A percentile compares a stretch with the other conserved stretches of the same genome.
Conservation (phyloP, 2,888 invertebrate species). For the Euzophera pinguis region DNA sequence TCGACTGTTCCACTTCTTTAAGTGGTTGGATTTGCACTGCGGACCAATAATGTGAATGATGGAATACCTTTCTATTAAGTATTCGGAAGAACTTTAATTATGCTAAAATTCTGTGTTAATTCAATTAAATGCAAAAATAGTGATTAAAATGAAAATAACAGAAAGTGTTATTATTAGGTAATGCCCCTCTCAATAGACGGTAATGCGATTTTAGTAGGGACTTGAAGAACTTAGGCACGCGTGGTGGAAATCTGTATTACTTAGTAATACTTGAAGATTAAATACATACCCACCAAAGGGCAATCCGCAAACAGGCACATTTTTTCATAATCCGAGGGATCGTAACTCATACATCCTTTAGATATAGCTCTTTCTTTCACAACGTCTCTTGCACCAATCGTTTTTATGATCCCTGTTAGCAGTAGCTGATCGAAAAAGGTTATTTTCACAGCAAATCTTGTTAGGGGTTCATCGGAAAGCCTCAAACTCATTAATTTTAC, state of each 20-base stretch:
- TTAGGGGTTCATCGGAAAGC: slow-evolving; percentile 37
- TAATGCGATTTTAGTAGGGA: too few species aligned
- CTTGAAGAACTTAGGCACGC: too few species aligned
- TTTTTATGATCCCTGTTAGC: slow-evolving; percentile 37
- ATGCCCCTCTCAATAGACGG: too few species aligned
- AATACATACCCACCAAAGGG: slow-evolving; percentile 54
- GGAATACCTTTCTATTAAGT: too few species aligned
- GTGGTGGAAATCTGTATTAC: too few species aligned
- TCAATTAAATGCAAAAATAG: too few species aligned
- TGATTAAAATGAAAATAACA: too few species aligned
- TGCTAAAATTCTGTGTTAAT: too few species aligned
- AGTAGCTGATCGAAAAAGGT: slow-evolving; percentile 52
- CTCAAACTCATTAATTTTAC: slow-evolving; percentile 45
- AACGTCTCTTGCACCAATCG: slow-evolving; percentile 33
- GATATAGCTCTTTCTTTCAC: slow-evolving; percentile 27
- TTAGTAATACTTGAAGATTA: too few species aligned
- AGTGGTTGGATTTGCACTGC: slow-evolving; percentile 20
- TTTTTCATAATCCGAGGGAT: slow-evolving; percentile 64
- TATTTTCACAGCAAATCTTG: slow-evolving; percentile 40
- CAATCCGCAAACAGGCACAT: slow-evolving; percentile 57
- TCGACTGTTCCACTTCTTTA: slow-evolving; percentile 24
- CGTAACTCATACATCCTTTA: slow-evolving; percentile 48
- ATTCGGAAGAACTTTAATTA: too few species aligned
- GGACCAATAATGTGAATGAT: too few species aligned
- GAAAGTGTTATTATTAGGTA: too few species aligned